Evolutionary conservation across 2,113 vertebrate species (phyloP), one percentile per base, ranked within the genome.

Genomic region (Rhineura floridana): DNA sequence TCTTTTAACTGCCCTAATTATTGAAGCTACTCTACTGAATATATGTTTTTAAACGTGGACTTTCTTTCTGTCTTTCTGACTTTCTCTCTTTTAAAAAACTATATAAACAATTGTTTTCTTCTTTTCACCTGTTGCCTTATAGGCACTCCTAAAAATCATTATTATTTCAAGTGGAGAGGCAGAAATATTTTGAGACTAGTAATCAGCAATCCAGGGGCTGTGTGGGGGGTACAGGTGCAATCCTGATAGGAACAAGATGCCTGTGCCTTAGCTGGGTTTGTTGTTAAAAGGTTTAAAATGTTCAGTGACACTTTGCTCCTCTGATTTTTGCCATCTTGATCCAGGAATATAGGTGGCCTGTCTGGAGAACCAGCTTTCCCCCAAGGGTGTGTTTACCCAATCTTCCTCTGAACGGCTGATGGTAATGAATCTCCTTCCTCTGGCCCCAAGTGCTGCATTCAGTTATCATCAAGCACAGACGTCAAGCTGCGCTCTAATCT

Each of bases 381-480:
- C 87, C 77, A 44, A 19, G 44, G 4, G 0, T 63, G 83, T 92
- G 87, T 86, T 94, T 87, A 91, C 50, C 50, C 28, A 76, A 1
- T 87, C 69, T 81, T 88, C 91, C 83, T 95, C 73, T 92, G 92
- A 94, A 91, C 90, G 87, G 89, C 92, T 86, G 91, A 94, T 90
- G 94, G 92, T 93, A 94, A 95, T 94, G 95, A 94, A 95, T 95
- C 94, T 92, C 81, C 67, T 93, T 95, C 90, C 77, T 94, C 89
- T 59, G 93, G 87, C 80, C 91, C 28, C 85, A 94, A 87, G 90
- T 89, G 88, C 91, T 94, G 91, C 77, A 82, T 91, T 93, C 95
- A 93, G 94, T 96, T 97, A 96, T 95, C 95, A 92, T 94, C 95
- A 96, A 96, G 93, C 94, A 91, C 94, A 96, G 91, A 91, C 93